phyloP scores from a whole-genome alignment of 2,113 vertebrate genomes.

The Thymallus thymallus region DNA sequence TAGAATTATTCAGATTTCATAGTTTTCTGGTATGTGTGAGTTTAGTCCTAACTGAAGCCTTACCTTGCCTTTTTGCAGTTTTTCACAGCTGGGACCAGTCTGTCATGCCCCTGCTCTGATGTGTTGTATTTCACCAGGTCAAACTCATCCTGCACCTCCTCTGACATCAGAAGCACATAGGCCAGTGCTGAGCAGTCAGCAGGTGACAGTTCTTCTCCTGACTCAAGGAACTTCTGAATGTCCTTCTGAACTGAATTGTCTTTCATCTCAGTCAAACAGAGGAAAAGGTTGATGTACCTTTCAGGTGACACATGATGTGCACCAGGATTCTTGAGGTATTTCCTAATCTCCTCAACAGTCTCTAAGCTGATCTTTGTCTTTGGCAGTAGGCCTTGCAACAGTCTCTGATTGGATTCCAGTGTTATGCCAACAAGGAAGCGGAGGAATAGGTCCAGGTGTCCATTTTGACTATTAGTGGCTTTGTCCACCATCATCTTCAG shows the following conservation, averaged over 20 bases:
- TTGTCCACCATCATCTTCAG: conserved; percentile 37
- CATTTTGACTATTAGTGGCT: not conserved
- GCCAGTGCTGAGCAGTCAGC: conserved; percentile 45
- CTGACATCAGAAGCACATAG: conserved; percentile 29
- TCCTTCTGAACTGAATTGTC: conserved; percentile 15
- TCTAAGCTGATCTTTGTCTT: conserved; percentile 4
- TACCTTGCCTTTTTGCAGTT: conserved; percentile 36
- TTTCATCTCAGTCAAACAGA: conserved; percentile 40
- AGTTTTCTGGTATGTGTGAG: too few relatives aligned
- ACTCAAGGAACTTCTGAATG: conserved; percentile 16
- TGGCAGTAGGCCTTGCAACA: not conserved
- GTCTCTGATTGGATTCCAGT: not conserved
- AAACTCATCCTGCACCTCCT: conserved; percentile 31
- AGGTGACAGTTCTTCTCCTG: conserved; percentile 18
- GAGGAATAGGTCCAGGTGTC: conserved; percentile 44
- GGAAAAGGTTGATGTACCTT: conserved; percentile 46
- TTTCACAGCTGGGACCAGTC: conserved; percentile 40
- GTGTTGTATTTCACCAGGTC: conserved; percentile 28
- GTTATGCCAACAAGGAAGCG: conserved; percentile 46
- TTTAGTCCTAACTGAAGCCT: not conserved
- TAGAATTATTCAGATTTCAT: not conserved
- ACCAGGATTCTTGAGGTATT: not conserved
- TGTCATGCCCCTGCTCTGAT: conserved; percentile 11
- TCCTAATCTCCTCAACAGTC: conserved; percentile 13
- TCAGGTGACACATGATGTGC: accelerated